These are phyloP conservation scores for Acanthisitta chloris DNA, from an alignment of 2,113 vertebrate genomes.

Conservation along the genomic window DNA sequence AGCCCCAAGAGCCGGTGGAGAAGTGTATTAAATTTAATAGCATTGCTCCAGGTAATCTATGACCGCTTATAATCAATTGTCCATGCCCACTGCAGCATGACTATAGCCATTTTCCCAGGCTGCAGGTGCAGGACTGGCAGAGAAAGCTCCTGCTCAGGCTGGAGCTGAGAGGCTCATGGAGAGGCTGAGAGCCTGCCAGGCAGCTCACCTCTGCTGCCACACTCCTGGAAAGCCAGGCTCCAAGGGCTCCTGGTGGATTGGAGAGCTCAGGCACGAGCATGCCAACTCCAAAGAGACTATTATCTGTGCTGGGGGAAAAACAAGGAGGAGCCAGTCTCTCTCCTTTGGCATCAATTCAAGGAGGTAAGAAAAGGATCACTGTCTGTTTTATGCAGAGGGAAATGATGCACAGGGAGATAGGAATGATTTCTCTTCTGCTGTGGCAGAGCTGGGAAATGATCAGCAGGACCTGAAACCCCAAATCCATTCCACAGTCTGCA, in stretches of 20 bases:
- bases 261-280: neutral
- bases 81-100: constrained; percentile 37
- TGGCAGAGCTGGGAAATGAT: neutral
- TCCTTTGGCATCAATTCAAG: neutral
- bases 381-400: neutral
- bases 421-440: neutral
- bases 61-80: constrained; percentile 51
- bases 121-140: constrained; percentile 29
- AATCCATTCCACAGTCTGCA: accelerated
- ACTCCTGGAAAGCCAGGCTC: neutral
- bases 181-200: neutral
- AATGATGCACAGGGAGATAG: neutral
- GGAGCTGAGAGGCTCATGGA: neutral
- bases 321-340: neutral
- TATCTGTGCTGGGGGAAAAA: neutral
- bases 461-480: neutral
- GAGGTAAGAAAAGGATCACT: neutral
- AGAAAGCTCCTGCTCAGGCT: neutral
- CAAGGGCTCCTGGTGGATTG: neutral
- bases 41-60: constrained; percentile 63
- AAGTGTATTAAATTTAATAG: constrained; percentile 68
- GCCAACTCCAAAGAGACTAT: neutral
- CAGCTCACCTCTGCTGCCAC: neutral
- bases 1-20: constrained; percentile 18
- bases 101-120: neutral